phyloP scores from a whole-genome alignment of 2,113 vertebrate genomes.

The Osmerus eperlanus region DNA sequence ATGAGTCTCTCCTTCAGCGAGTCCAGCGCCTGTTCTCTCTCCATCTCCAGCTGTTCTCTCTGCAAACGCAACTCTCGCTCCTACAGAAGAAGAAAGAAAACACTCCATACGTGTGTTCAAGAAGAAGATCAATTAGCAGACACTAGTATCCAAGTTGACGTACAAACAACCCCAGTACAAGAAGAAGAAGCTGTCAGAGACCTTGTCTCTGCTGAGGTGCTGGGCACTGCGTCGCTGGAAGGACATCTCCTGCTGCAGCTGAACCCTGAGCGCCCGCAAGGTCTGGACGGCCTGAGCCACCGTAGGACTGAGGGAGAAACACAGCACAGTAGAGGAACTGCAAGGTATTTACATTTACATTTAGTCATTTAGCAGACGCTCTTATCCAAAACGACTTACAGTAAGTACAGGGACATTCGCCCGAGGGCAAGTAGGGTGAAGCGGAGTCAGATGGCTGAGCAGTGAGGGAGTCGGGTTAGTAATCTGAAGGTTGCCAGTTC shows the following conservation, averaged over 20 bases:
- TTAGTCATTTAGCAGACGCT: no score
- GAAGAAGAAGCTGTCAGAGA: slow-evolving; percentile 17
- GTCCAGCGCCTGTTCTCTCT: slow-evolving; percentile 60
- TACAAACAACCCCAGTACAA: no score
- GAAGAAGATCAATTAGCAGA: no score
- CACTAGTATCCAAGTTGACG: no score
- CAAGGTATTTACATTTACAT: neutral
- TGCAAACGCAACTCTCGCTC: slow-evolving; percentile 58
- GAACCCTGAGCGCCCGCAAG: slow-evolving; percentile 59
- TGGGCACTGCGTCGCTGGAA: slow-evolving; percentile 45
- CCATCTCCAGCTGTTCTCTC: slow-evolving; percentile 56
- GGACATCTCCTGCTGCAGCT: slow-evolving; percentile 57
- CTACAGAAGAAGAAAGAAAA: slow-evolving; percentile 52
- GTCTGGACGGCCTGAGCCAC: slow-evolving; percentile 41
- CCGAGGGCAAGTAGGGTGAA: no score
- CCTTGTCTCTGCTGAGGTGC: slow-evolving; percentile 61
- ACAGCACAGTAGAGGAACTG: neutral
- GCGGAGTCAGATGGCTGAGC: no score
- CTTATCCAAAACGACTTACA: no score
- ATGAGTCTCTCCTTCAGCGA: slow-evolving; percentile 60
- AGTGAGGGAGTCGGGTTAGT: no score
- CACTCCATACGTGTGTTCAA: neutral
- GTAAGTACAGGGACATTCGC: no score
- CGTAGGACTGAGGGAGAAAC: slow-evolving; percentile 46
- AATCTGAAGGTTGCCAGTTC: no score